Evolutionary conservation across 2,113 vertebrate genomes (phyloP), one percentile per base, ranked within the genome.

Genomic region (Stigmatopora nigra): DNA sequence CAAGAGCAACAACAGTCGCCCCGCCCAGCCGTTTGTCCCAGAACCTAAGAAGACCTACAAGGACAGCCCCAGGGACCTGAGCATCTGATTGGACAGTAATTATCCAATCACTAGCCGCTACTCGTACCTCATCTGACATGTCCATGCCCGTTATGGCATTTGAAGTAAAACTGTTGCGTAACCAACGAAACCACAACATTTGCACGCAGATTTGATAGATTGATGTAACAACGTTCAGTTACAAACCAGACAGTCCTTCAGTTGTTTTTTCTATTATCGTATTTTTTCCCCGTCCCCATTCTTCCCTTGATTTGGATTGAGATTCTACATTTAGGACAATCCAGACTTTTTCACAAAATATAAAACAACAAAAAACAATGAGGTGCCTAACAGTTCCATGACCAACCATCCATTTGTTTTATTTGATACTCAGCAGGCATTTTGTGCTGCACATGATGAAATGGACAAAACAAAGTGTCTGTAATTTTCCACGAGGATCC

Each of bases 21-120:
- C 81, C 19, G 71, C 90, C 76, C 78, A 55, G 63, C 83, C 91
- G 71, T 79, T 81, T 5, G 62, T 71, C 7, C 85, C 90, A 0
- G 94, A 97, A 87, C 93, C 93, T 78, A 92, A 88, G 80, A 92
- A 90, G 66, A 89, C 89, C 14, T 93, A 95, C 89, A 97, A 94
- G 89, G 95, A 93, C 47, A 95, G 92, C 87, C 93, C 93, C 91
- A 97, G 92, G 71, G 97, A 98, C 88, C 94, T 99, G 87, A 99
- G 97, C 80, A 98, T 99, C 90, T 99, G 90, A 96, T 82, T 78
- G 81, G 68, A 81, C 36, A 65, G 72, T 82, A 70, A 41, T 49
- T 45, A 67, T 66, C 66, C 66, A 68, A 68, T 68, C 61, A 68
- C 68, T n/a, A 65, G 65, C 63, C 66, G 48, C 69, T 38, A 73